A percentile compares a stretch with the other conserved stretches of the same genome.
Conservation (phyloP, 2,888 invertebrate genomes). For the Steromphala cineraria region DNA sequence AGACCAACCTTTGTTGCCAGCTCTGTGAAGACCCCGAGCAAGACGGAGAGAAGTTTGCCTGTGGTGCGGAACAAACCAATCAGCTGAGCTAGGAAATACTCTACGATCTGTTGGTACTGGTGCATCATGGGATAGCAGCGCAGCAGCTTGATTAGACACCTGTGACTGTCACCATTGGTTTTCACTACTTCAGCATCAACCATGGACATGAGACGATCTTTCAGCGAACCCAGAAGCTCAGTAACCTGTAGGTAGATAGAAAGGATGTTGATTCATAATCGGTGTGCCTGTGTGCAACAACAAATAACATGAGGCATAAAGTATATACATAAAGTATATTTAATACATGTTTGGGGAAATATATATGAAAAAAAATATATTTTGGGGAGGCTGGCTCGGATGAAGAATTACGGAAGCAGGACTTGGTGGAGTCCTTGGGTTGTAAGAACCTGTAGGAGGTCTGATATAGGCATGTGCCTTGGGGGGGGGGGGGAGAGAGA, state of each 20-base stretch:
- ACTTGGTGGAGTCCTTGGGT: too few relatives aligned
- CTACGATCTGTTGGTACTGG: constrained; percentile 85
- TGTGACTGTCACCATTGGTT: background rate
- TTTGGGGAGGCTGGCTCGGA: too few relatives aligned
- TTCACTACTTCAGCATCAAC: background rate
- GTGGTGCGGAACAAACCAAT: constrained; percentile 86
- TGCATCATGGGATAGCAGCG: constrained; percentile 82
- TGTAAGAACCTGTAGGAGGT: too few relatives aligned
- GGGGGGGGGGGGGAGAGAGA: too few relatives aligned
- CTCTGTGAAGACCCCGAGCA: constrained; percentile 90
- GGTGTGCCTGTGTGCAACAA: too few relatives aligned
- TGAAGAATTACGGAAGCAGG: too few relatives aligned
- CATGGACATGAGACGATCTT: background rate
- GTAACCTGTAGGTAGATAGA: background rate
- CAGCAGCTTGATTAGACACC: constrained; percentile 22
- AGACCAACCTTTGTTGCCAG: constrained; percentile 82
- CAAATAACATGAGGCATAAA: too few relatives aligned
- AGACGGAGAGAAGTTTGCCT: constrained; percentile 88
- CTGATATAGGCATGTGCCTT: too few relatives aligned
- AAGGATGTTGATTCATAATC: too few relatives aligned
- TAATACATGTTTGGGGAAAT: too few relatives aligned
- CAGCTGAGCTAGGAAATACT: constrained; percentile 87
- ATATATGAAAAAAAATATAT: too few relatives aligned
- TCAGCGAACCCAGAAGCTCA: background rate
- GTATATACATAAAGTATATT: too few relatives aligned